phyloP scores from a whole-genome alignment of 53 echinoderm and acorn worm species.

The Hippasteria phrygiana region DNA sequence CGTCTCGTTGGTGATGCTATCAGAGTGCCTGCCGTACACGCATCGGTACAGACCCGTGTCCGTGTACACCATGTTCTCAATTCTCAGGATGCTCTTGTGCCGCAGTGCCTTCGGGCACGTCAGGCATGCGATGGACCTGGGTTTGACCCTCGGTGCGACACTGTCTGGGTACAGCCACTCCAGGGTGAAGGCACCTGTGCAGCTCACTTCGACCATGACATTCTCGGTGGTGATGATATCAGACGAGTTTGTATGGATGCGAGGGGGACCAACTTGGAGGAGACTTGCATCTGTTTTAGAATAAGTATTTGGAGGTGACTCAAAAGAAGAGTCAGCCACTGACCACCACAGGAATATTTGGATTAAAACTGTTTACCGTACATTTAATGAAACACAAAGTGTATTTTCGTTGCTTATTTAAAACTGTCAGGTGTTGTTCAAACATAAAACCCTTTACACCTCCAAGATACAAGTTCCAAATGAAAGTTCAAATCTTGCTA shows the following conservation, averaged over 20 bases:
- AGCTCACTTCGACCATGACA: slow-evolving; percentile 69
- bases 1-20: slow-evolving; percentile 73
- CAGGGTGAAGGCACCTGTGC: slow-evolving; percentile 76
- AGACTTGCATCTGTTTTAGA: slow-evolving; percentile 31
- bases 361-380: no score
- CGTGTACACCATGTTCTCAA: slow-evolving; percentile 60
- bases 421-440: no score
- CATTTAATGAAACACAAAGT: no score
- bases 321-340: background rate
- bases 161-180: slow-evolving; percentile 83
- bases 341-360: no score
- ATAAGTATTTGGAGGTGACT: no score
- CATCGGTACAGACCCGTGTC: slow-evolving; percentile 87
- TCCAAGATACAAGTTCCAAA: no score
- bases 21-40: slow-evolving; percentile 77
- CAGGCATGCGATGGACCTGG: slow-evolving; percentile 58
- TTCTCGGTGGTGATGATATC: slow-evolving; percentile 54
- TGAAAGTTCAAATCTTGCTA: no score
- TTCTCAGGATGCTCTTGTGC: slow-evolving; percentile 69
- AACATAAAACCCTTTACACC: no score
- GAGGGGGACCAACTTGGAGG: slow-evolving; percentile 33
- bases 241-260: slow-evolving; percentile 21
- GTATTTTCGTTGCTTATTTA: no score
- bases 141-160: slow-evolving; percentile 65
- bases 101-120: slow-evolving; percentile 53